phyloP scores from a whole-genome alignment of 30 jellyfish, hydroid and myxozoan species.

The Turritopsis dohrnii region DNA sequence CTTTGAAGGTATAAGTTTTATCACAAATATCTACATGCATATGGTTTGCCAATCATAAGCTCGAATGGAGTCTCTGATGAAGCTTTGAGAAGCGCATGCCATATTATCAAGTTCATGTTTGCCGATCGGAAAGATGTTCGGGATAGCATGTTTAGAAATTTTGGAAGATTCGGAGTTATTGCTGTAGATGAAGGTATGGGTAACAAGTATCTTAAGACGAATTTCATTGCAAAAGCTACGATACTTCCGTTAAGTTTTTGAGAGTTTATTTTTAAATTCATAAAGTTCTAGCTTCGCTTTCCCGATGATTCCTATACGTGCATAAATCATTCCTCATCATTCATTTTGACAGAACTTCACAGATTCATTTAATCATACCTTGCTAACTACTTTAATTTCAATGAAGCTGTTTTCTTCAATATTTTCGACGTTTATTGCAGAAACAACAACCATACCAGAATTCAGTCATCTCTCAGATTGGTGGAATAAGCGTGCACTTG shows the following conservation, averaged over 20 bases:
- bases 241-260: too few species aligned
- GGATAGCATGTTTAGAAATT: background rate
- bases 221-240: too few species aligned
- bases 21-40: background rate
- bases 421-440: too few species aligned
- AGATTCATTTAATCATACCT: too few species aligned
- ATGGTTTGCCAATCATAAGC: background rate
- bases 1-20: background rate
- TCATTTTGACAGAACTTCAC: too few species aligned
- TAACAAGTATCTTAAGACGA: background rate
- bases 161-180: slow-evolving; percentile 7
- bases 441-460: slow-evolving; percentile 71
- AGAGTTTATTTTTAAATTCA: too few species aligned
- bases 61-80: background rate
- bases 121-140: slow-evolving; percentile 3
- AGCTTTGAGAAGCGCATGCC: slow-evolving; percentile 16
- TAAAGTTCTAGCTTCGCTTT: too few species aligned
- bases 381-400: too few species aligned
- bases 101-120: background rate
- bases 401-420: too few species aligned
- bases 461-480: slow-evolving; percentile 69
- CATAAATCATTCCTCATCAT: too few species aligned
- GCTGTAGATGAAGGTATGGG: background rate
- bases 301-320: too few species aligned
- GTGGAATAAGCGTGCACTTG: slow-evolving; percentile 87